Conservation (phyloP, 2,113 vertebrate species). For the Alaudala cheleensis region DNA sequence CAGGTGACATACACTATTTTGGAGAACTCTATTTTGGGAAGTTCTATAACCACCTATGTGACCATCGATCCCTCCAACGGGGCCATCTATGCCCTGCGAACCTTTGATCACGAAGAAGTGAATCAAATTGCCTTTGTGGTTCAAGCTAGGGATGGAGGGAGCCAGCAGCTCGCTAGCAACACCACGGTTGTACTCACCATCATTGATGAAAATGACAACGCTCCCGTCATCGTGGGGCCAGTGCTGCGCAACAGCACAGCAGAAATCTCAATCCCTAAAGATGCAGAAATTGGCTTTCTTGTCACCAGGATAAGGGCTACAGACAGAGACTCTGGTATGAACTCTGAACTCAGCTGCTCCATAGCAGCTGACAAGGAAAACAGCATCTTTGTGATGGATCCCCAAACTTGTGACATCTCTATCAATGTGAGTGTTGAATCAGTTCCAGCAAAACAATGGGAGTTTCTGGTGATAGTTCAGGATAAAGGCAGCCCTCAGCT, state of each 20-base stretch:
- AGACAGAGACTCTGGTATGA: constrained; percentile 90
- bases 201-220: constrained; percentile 94
- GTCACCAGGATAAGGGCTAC: constrained; percentile 86
- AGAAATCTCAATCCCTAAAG: constrained; percentile 86
- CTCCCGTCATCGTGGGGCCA: constrained; percentile 86
- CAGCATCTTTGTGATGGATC: constrained; percentile 86
- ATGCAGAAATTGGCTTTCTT: constrained; percentile 84
- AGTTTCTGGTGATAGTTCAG: constrained; percentile 86
- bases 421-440: constrained; percentile 88
- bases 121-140: constrained; percentile 87
- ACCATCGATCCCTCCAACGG: constrained; percentile 95
- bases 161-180: constrained; percentile 81
- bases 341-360: constrained; percentile 89
- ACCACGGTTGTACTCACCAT: constrained; percentile 89
- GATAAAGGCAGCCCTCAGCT: constrained; percentile 88
- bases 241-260: constrained; percentile 87
- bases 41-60: constrained; percentile 90
- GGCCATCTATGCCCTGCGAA: constrained; percentile 90
- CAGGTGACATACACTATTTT: constrained; percentile 93
- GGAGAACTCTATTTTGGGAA: constrained; percentile 84
- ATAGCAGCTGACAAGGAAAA: constrained; percentile 88
- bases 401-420: constrained; percentile 89
- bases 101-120: constrained; percentile 94
- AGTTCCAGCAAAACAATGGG: constrained; percentile 78
- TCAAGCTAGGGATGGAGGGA: constrained; percentile 90